phyloP scores from a whole-genome alignment of 2,113 vertebrate species.

The Gambusia affinis region DNA sequence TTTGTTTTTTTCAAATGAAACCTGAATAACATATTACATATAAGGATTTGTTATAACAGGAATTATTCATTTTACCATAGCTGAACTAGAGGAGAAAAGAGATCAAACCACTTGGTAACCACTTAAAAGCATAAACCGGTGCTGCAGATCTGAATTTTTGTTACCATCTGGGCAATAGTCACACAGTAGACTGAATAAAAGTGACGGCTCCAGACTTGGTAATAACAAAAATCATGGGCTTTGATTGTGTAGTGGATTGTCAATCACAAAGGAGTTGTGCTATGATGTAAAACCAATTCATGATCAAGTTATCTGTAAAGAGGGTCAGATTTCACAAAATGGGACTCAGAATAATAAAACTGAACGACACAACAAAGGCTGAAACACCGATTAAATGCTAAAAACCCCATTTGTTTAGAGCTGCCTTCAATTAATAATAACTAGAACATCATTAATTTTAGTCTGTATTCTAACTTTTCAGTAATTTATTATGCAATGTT shows the following conservation, averaged over 20 bases:
- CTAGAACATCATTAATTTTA: too few species aligned
- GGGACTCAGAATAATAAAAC: too few species aligned
- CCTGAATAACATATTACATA: background rate
- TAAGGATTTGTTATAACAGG: background rate
- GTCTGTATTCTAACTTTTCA: too few species aligned
- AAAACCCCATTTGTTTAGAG: too few species aligned
- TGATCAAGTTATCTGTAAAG: background rate
- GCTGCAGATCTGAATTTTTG: background rate
- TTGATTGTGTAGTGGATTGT: background rate
- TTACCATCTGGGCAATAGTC: background rate
- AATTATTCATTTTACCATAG: conserved; percentile 15
- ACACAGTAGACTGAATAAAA: background rate
- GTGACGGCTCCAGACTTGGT: background rate
- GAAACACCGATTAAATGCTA: too few species aligned
- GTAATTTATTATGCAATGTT: too few species aligned
- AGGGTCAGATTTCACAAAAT: background rate
- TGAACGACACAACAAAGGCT: too few species aligned
- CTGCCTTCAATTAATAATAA: too few species aligned
- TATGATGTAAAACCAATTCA: background rate
- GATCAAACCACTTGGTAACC: background rate
- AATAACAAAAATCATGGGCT: background rate
- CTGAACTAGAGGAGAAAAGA: conserved; percentile 17
- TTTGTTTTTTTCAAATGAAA: background rate
- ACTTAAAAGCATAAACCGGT: background rate
- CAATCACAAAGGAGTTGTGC: background rate